A percentile compares a stretch with the other conserved stretches of the same genome.
Evolutionary conservation across 1,140 invertebrate genomes (phyloP).

Genomic region (Hylyphantes graminicola): DNA sequence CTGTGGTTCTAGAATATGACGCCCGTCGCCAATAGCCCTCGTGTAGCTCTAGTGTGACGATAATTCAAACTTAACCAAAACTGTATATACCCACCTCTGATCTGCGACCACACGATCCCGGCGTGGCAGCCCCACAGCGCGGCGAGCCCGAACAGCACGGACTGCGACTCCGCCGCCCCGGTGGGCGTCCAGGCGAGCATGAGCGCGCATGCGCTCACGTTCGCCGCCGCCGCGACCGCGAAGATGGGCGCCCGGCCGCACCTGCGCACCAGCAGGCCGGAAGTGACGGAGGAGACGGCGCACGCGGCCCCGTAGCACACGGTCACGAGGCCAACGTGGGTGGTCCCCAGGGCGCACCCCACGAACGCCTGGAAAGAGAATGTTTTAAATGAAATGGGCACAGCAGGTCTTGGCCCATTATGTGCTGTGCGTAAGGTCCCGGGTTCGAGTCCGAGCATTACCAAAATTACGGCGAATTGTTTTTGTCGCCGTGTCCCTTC

Average conservation of each 20-base stretch:
- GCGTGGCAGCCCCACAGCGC: slow-evolving; percentile 82
- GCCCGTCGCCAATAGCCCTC: too few species aligned
- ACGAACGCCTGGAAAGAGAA: slow-evolving; percentile 82
- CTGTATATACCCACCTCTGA: slow-evolving; percentile 6
- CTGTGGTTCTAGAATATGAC: too few species aligned
- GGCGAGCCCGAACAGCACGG: slow-evolving; percentile 87
- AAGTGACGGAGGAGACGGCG: slow-evolving; percentile 87
- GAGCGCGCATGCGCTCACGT: slow-evolving; percentile 79
- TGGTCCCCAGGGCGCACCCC: slow-evolving; percentile 89
- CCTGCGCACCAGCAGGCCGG: slow-evolving; percentile 91
- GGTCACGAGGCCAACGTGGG: slow-evolving; percentile 93
- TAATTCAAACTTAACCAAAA: too few species aligned
- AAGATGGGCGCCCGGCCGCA: slow-evolving; percentile 89
- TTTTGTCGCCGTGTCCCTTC: too few species aligned
- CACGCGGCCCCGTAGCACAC: slow-evolving; percentile 94
- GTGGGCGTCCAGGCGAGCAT: slow-evolving; percentile 88
- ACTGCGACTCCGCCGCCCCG: slow-evolving; percentile 80
- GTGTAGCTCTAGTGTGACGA: too few species aligned
- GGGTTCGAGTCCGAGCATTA: too few species aligned
- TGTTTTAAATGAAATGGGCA: too few species aligned
- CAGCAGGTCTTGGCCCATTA: too few species aligned
- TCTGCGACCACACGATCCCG: slow-evolving; percentile 14
- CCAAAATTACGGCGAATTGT: too few species aligned
- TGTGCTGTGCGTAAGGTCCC: too few species aligned
- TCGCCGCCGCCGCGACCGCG: slow-evolving; percentile 80